Percentiles rank a stretch among this genome's conserved stretches.
Conservation (phyloP, 2,888 invertebrate genomes). For the Pimpla rufipes region DNA sequence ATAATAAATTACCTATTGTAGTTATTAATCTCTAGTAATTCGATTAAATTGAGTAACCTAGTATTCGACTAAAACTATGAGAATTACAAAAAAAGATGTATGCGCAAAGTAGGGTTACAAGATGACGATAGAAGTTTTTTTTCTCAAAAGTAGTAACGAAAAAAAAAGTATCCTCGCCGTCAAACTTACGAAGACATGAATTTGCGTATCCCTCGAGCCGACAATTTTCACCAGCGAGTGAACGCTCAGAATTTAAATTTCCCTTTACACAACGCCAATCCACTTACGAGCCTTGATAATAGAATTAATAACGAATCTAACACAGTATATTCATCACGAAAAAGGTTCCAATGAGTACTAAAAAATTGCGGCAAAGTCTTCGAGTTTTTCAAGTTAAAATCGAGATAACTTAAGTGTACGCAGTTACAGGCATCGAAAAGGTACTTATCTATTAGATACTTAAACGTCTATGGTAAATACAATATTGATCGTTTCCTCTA, state of each 20-base stretch:
- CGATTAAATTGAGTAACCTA: slow-evolving; percentile 60
- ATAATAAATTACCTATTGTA: slow-evolving; percentile 70
- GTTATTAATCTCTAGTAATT: slow-evolving; percentile 54
- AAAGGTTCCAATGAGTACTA: slow-evolving; percentile 43
- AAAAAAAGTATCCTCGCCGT: slow-evolving; percentile 47
- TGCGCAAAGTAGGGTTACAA: slow-evolving; percentile 37
- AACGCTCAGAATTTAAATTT: slow-evolving; percentile 33
- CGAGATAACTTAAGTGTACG: slow-evolving; percentile 36
- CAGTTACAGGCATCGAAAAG: slow-evolving; percentile 57
- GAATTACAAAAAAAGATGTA: slow-evolving; percentile 61
- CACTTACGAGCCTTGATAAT: slow-evolving; percentile 43
- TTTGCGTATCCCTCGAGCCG: slow-evolving; percentile 24
- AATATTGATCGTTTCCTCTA: slow-evolving; percentile 50
- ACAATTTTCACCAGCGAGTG: slow-evolving; percentile 4
- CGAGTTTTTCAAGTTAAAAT: slow-evolving; percentile 39
- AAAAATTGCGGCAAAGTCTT: slow-evolving; percentile 31
- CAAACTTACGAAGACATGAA: slow-evolving; percentile 33
- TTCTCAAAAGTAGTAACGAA: slow-evolving; percentile 35
- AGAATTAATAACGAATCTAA: slow-evolving; percentile 46
- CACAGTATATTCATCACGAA: slow-evolving; percentile 44
- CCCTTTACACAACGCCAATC: slow-evolving; percentile 41
- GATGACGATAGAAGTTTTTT: slow-evolving; percentile 35
- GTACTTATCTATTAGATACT: slow-evolving; percentile 42
- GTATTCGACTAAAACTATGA: slow-evolving; percentile 61
- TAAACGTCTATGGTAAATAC: slow-evolving; percentile 63